Evolutionary conservation across 1,140 invertebrate genomes (phyloP), one percentile per base, ranked within the genome.

Genomic region (Drosophila funebris): DNA sequence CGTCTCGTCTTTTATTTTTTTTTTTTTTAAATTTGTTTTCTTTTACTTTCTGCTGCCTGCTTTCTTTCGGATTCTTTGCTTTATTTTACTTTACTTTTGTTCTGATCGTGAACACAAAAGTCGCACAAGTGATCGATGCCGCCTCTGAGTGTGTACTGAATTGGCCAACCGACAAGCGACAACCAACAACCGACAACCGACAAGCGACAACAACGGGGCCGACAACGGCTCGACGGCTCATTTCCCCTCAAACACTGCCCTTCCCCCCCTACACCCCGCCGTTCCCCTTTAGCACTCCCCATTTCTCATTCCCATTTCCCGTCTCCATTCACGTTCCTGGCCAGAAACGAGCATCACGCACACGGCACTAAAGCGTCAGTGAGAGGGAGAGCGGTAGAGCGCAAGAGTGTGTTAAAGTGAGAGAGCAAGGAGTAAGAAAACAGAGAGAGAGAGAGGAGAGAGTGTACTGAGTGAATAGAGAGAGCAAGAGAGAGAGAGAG

Each of bases 141-240:
- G 88, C 82, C 82, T 90, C 82, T 90, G 88, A 90, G 88, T 90
- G 80, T 90, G 76, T 90, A 90, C 88, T 90, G 80, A 90, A 68
- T 48, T 78, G 64, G 71, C 54, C 57, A 73, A 54, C 36, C 67
- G 62, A 48, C 52, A 41, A n/a, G 11, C 29, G 33, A 56, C 33
- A 50, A 50, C 3, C 53, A 29, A 56, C 52, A 31, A 31, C 24
- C 22, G 60, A 64, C 50, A 43, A 18, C 27, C 9, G 7, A 52
- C 48, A 52, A 46, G 36, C 53, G 27, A 46, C 53, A 46, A 22
- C 46, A 16, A 52, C 24, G 4, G 24, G 11, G 22, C 41, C 37
- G 39, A 46, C 31, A 41, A 53, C n/a, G n/a, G n/a, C n/a, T n/a
- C n/a, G n/a, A n/a, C n/a, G n/a, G 62, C 24, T 53, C 29, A 52